Evolutionary conservation across 2,797 vertebrate genomes (phyloP), one percentile per base, ranked within the genome.

Genomic region (Pseudocheirus occidentalis): DNA sequence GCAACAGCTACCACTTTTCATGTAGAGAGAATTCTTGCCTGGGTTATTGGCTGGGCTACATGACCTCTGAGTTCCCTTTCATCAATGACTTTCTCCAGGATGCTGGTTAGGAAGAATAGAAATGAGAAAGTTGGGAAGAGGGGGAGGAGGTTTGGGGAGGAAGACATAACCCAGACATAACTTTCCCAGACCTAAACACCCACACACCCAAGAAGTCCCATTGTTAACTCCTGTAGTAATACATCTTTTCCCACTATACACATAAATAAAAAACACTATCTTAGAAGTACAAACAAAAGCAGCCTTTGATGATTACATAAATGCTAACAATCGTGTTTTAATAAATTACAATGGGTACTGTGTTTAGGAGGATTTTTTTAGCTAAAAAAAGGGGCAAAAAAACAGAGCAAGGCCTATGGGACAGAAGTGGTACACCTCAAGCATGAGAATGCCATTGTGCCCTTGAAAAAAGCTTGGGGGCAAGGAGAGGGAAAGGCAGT

Each of bases 371-470:
- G 54, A 95, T 66, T 5, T 59, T 28, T 91, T 66, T 55, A 24
- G 62, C n/a, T 29, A 66, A 73, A 62, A 94, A 87, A 34, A 27
- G 14, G 90, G 9, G 6, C 90, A 92, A 94, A 92, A 56, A 93
- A 73, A 91, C 40, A 94, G 50, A 95, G 56, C 52, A 92, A 52
- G 27, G 52, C 53, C 91, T 93, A 92, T 34, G 93, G 21, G 27
- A 91, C n/a, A 91, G 90, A 81, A 40, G 58, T 28, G 62, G 54
- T 92, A 96, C 90, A 92, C 92, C 93, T 91, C 95, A 28, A 56
- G n/a, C 55, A 91, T 96, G 91, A 96, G 96, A 90, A 95, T 31
- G 92, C 53, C 50, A 94, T 53, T 97, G 95, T 96, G 89, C 93
- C 62, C 54, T 16, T 55, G 34, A 94, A 95, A 53, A 46, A 27